Conservation (phyloP, 2,797 vertebrate species). For the Cirrhinus mrigala region DNA sequence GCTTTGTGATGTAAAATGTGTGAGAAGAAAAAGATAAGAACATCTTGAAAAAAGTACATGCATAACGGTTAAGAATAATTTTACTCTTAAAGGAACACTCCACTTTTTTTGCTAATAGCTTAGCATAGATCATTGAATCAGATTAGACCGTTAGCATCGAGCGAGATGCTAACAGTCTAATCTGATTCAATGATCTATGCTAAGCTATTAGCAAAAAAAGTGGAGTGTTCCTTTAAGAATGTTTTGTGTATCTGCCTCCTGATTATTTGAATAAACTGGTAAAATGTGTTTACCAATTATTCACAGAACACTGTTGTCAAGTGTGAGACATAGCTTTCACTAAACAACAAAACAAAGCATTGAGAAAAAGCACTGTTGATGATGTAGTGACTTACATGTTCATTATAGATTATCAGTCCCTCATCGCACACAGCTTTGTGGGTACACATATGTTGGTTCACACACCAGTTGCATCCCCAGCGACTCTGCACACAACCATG, state of each 20-base stretch:
- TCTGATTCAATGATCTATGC: too few relatives aligned
- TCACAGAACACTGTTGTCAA: not conserved
- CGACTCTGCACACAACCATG: constrained; percentile 91
- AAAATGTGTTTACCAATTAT: not conserved
- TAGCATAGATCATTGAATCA: too few relatives aligned
- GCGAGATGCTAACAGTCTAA: too few relatives aligned
- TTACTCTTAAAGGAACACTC: too few relatives aligned
- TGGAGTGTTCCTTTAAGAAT: too few relatives aligned
- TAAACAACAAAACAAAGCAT: not conserved
- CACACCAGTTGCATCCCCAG: constrained; percentile 97
- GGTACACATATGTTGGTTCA: constrained; percentile 92
- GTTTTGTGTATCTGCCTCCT: not conserved
- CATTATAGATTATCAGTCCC: constrained; percentile 90
- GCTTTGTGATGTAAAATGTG: not conserved
- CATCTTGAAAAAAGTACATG: not conserved
- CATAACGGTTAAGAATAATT: not conserved
- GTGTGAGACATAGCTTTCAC: not conserved
- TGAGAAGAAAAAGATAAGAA: not conserved
- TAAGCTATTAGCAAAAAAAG: too few relatives aligned
- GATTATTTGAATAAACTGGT: not conserved
- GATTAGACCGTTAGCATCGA: too few relatives aligned
- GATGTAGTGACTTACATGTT: constrained; percentile 79
- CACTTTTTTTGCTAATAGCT: too few relatives aligned
- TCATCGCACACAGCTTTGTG: constrained; percentile 89
- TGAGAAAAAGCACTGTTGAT: not conserved